Base-by-base conservation (phyloP, 2,113 vertebrate genomes). In the Megaceryle torquata region DNA sequence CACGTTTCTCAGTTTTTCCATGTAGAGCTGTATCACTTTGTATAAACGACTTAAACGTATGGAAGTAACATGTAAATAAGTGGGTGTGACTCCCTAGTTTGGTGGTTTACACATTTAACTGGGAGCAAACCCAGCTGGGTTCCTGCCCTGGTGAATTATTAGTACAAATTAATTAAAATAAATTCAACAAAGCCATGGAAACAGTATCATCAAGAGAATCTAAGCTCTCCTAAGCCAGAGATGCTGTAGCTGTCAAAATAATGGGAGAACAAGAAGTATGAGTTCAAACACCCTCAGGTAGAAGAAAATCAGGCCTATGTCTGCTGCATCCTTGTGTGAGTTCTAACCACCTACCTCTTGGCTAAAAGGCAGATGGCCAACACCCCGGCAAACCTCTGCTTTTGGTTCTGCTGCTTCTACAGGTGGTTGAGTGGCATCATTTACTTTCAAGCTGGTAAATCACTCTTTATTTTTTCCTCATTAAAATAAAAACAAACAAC, bases 171-270 rank as follows among this genome's bases (percentile, higher is more conserved):
- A 86, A 79, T 87, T 69, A 57, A 69, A 54, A 22, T 29, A 75
- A 86, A 44, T 48, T 74, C 69, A 82, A 85, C 74, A 89, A 88
- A 92, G 72, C 46, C 35, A 26, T 76, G 88, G 53, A 76, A 69
- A 72, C 15, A 11, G 3, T 56, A 94, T 79, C 57, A 61, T 31
- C 35, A 41, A 21, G 13, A 72, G 43, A 63, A 88, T 90, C 44
- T 48, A 77, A 77, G 20, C 17, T 35, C 21, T 77, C 35, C 5
- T 20, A 9, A 17, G 46, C 31, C 37, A 33, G 24, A 74, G 82
- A 71, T 39, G 43, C 6, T 4, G 7, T 21, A 63, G 67, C 35
- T 67, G 77, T 60, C 80, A 86, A 86, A 91, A 82, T 51, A 95
- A 48, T 2, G 28, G 60, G 57, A 93, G 57, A 93, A 74, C 9